Evolutionary conservation across 2,113 vertebrate genomes (phyloP).

Genomic region (Stictonetta naevosa): DNA sequence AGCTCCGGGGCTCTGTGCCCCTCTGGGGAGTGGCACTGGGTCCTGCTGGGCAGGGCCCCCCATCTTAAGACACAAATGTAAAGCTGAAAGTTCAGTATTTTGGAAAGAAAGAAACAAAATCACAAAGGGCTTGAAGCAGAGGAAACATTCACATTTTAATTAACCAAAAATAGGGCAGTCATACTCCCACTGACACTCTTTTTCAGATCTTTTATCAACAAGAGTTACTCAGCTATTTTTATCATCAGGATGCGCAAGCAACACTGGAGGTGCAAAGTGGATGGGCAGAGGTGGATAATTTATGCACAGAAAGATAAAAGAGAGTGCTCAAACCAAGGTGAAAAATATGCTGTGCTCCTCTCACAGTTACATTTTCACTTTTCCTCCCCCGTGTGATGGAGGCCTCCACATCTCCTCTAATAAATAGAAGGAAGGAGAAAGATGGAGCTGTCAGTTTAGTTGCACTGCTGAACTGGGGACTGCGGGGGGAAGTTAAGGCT

Average conservation of each 20-base stretch:
- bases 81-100: background rate
- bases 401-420: background rate
- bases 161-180: conserved; percentile 8
- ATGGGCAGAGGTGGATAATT: conserved; percentile 15
- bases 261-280: conserved; percentile 25
- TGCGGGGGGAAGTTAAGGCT: background rate
- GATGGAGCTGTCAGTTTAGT: background rate
- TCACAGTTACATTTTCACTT: background rate
- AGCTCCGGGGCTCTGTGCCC: background rate
- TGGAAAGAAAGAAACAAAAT: background rate
- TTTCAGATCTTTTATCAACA: background rate
- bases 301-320: background rate
- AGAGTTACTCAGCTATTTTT: background rate
- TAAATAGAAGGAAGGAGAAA: background rate
- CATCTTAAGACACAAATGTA: rapidly evolving
- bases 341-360: background rate
- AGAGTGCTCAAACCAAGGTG: background rate
- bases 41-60: rapidly evolving
- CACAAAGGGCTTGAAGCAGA: background rate
- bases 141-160: conserved; percentile 2
- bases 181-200: conserved; percentile 30
- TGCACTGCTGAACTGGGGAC: background rate
- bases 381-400: background rate
- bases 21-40: rapidly evolving
- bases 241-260: background rate